A percentile compares a stretch with the other conserved stretches of the same genome.
Evolutionary conservation across 2,113 vertebrate species (phyloP).

Genomic region (Theropithecus gelada): DNA sequence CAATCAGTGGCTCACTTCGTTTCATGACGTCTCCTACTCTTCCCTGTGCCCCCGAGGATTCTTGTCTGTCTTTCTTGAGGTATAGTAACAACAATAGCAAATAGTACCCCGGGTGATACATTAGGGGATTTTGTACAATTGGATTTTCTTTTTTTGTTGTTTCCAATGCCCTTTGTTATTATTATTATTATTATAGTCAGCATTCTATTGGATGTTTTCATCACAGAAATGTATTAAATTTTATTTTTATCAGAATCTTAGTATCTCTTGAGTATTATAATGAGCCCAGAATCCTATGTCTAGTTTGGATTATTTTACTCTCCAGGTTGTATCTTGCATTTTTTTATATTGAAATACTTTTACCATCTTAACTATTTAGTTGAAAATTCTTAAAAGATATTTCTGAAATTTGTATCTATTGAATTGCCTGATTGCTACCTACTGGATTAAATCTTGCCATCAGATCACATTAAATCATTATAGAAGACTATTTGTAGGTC

Average conservation of each 20-base stretch:
- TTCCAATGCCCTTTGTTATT: neutral
- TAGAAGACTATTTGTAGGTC: neutral
- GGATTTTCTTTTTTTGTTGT: neutral
- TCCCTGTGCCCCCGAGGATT: neutral
- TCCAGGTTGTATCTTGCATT: neutral
- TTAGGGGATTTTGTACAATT: neutral
- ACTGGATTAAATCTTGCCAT: neutral
- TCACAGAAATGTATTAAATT: neutral
- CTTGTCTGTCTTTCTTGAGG: neutral
- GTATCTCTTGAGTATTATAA: neutral
- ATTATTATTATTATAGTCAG: neutral
- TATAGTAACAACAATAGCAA: neutral
- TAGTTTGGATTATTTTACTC: neutral
- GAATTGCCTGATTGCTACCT: neutral
- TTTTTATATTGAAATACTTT: neutral
- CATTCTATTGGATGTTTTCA: neutral
- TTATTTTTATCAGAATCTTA: conserved; percentile 40
- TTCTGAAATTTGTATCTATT: neutral
- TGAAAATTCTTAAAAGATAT: neutral
- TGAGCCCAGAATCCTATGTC: neutral
- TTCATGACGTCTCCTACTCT: neutral
- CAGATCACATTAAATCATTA: neutral
- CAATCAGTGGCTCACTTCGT: neutral
- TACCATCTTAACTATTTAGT: neutral
- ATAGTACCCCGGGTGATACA: neutral